These are phyloP conservation scores for Lordiphosa collinella DNA, from an alignment of 1,140 invertebrate species.

Conservation along the genomic window DNA sequence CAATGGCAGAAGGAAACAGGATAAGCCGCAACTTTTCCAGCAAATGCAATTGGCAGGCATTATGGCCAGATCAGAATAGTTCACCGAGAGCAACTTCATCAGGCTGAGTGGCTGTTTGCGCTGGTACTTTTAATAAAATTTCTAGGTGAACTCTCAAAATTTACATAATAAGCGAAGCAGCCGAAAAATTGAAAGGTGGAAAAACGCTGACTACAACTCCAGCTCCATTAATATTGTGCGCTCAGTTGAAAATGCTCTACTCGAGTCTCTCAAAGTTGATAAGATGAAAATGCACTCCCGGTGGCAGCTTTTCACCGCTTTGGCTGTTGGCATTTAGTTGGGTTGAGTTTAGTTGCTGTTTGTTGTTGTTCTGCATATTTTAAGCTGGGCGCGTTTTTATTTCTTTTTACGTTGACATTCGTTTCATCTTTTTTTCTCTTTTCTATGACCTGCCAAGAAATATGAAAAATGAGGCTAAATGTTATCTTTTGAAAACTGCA, in stretches of 20 bases:
- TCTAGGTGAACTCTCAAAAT: constrained; percentile 27
- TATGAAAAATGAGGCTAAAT: constrained; percentile 6
- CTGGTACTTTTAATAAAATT: constrained; percentile 40
- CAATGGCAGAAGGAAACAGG: constrained; percentile 17
- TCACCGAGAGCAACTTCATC: constrained; percentile 24
- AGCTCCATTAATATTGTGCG: constrained; percentile 55
- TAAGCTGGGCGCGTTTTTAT: constrained; percentile 4
- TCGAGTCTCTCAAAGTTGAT: constrained; percentile 25
- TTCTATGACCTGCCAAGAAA: not conserved
- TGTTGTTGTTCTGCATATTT: constrained; percentile 6
- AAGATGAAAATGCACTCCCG: constrained; percentile 47
- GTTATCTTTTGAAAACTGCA: not conserved
- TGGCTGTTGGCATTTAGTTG: constrained; percentile 16
- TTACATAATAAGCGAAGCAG: constrained; percentile 23
- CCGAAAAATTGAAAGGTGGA: constrained; percentile 4
- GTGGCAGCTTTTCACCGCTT: constrained; percentile 41
- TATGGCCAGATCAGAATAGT: constrained; percentile 18
- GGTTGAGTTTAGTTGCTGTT: constrained; percentile 11
- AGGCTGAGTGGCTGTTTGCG: constrained; percentile 35
- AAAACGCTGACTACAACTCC: not conserved
- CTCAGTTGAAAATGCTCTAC: constrained; percentile 29
- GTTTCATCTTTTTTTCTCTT: constrained; percentile 5
- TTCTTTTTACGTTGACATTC: constrained; percentile 34
- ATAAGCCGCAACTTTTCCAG: constrained; percentile 30
- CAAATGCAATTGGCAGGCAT: constrained; percentile 54